A percentile compares a stretch with the other conserved stretches of the same genome.
phyloP scores from a whole-genome alignment of 2,888 invertebrate species.

The Volucella inanis region DNA sequence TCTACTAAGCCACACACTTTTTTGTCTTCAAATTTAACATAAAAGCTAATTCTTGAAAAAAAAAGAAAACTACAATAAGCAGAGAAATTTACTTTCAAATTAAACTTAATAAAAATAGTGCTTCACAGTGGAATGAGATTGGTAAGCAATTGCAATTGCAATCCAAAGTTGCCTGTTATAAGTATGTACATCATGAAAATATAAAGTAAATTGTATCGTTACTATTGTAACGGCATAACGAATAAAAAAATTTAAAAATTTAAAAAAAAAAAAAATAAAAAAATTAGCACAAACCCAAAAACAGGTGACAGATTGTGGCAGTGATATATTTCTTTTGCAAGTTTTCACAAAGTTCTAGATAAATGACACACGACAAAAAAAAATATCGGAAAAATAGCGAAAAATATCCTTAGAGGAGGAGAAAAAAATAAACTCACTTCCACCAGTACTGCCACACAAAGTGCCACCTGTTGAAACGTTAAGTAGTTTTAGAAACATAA shows the following conservation, averaged over 20 bases:
- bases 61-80: background rate
- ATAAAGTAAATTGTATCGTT: constrained; percentile 61
- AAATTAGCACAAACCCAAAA: constrained; percentile 59
- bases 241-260: constrained; percentile 18
- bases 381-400: background rate
- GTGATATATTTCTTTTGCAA: constrained; percentile 38
- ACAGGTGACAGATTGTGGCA: constrained; percentile 65
- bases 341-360: constrained; percentile 53
- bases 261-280: constrained; percentile 22
- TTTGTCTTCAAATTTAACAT: constrained; percentile 32
- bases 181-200: constrained; percentile 1
- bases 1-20: constrained; percentile 57
- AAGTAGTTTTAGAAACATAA: constrained; percentile 61
- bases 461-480: constrained; percentile 69
- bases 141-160: constrained; percentile 6
- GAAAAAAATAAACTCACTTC: constrained; percentile 21
- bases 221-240: constrained; percentile 69
- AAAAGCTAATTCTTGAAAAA: constrained; percentile 10
- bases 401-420: background rate
- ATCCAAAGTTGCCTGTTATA: constrained; percentile 33
- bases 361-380: constrained; percentile 31
- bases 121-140: too few species aligned
- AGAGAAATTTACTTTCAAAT: too few species aligned
- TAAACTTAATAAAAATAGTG: too few species aligned
- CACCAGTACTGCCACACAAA: constrained; percentile 58